Percentiles rank a stretch among this genome's conserved stretches.
These are phyloP conservation scores for Parazoanthus darwini DNA, from an alignment of 92 coral and sea anemone species.

Conservation along the genomic window DNA sequence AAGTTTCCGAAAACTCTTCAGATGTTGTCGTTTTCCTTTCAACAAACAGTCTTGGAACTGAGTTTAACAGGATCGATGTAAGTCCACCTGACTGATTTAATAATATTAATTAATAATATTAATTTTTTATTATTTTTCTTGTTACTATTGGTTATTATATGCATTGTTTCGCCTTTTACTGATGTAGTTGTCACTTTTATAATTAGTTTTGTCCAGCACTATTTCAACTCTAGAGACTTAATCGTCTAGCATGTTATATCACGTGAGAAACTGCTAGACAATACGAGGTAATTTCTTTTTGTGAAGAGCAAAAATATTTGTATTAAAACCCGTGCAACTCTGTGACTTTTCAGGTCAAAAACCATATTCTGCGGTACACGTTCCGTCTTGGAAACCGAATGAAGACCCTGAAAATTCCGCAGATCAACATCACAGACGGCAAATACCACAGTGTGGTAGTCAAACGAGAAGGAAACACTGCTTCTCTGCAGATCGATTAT, in stretches of 20 bases:
- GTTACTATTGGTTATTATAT: too few species aligned
- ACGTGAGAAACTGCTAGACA: too few species aligned
- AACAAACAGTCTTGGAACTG: constrained; percentile 86
- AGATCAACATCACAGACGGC: constrained; percentile 80
- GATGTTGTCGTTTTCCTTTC: constrained; percentile 85
- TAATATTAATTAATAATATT: too few species aligned
- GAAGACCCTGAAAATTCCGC: constrained; percentile 87
- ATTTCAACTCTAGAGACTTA: too few species aligned
- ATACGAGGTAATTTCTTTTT: too few species aligned
- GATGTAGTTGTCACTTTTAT: too few species aligned
- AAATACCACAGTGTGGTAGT: constrained; percentile 82
- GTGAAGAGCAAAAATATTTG: too few species aligned
- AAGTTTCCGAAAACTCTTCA: constrained; percentile 61
- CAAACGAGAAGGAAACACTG: constrained; percentile 84
- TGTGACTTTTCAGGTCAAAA: constrained; percentile 57
- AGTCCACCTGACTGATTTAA: constrained; percentile 29
- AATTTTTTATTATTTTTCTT: too few species aligned
- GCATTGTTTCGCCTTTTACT: too few species aligned
- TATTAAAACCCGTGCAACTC: too few species aligned
- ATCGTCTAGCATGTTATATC: too few species aligned
- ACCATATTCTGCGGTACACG: constrained; percentile 74
- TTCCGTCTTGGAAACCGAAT: constrained; percentile 92
- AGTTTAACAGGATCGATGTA: constrained; percentile 88
- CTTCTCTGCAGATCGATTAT: constrained; percentile 86
- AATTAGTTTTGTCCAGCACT: too few species aligned